These are phyloP conservation scores for Scelioninae gen. 1 DNA, from an alignment of 2,888 invertebrate genomes.

Conservation along the genomic window DNA sequence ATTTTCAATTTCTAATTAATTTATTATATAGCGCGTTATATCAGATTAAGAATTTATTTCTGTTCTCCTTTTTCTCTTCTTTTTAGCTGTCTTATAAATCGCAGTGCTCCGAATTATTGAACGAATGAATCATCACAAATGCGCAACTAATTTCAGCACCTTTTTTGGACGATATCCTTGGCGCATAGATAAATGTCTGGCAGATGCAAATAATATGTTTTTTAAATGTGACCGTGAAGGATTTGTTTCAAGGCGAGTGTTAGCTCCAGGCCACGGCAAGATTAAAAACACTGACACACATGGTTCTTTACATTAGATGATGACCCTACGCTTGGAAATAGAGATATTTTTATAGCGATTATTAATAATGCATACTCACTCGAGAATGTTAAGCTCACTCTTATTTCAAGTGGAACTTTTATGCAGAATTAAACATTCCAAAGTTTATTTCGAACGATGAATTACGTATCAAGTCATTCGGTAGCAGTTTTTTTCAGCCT, in stretches of 20 bases:
- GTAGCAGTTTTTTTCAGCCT: no score
- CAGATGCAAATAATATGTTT: conserved; percentile 57
- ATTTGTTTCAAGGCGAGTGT: conserved; percentile 63
- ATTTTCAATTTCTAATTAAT: conserved; percentile 24
- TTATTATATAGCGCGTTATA: conserved; percentile 2
- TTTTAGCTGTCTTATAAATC: no score
- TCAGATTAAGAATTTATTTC: neutral
- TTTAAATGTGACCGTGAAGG: conserved; percentile 54
- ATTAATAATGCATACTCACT: conserved; percentile 46
- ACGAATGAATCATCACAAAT: conserved; percentile 26
- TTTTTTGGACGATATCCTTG: conserved; percentile 39
- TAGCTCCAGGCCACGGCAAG: conserved; percentile 43
- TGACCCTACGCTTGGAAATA: conserved; percentile 38
- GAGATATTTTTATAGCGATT: conserved; percentile 48
- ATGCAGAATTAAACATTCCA: conserved; percentile 14
- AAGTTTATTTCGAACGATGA: neutral
- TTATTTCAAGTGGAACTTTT: conserved; percentile 7
- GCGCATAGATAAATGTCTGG: conserved; percentile 41
- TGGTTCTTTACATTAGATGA: conserved; percentile 53
- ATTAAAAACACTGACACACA: conserved; percentile 61
- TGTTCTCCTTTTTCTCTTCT: no score
- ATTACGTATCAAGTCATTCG: no score
- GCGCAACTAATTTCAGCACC: conserved; percentile 39
- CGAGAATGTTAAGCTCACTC: conserved; percentile 9
- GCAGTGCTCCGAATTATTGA: conserved; percentile 25